phyloP scores from a whole-genome alignment of 2,797 vertebrate species.

The Antrozous pallidus region DNA sequence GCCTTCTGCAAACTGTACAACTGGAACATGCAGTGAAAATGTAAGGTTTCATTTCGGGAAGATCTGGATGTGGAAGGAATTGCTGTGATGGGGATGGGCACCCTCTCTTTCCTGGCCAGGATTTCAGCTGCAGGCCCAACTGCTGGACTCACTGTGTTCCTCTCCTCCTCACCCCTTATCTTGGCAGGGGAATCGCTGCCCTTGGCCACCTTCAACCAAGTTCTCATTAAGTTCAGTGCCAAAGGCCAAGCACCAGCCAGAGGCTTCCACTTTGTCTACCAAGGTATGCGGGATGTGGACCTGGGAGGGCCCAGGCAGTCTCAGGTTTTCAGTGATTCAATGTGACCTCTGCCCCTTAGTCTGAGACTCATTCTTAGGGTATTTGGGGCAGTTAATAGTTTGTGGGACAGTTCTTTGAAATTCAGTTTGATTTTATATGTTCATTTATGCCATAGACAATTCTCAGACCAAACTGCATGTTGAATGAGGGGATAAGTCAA shows the following conservation, averaged over 20 bases:
- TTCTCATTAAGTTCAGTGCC: slow-evolving; percentile 95
- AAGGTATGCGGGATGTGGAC: slow-evolving; percentile 86
- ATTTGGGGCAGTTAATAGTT: not conserved
- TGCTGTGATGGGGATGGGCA: no score
- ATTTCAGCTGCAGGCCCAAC: not conserved
- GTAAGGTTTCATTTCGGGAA: not conserved
- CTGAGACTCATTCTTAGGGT: not conserved
- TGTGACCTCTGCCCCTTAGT: not conserved
- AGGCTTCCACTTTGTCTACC: slow-evolving; percentile 98
- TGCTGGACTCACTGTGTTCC: slow-evolving; percentile 2
- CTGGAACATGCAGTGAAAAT: not conserved
- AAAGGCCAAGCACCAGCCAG: slow-evolving; percentile 94
- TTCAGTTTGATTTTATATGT: not conserved
- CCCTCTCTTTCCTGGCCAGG: not conserved
- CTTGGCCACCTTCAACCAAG: slow-evolving; percentile 95
- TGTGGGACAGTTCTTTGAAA: not conserved
- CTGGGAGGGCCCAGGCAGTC: fast-evolving
- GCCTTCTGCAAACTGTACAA: not conserved
- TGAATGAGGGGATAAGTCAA: not conserved
- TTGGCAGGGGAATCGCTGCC: slow-evolving; percentile 94
- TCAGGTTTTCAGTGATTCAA: not conserved
- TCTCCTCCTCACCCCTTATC: slow-evolving; percentile 30
- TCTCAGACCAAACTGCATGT: not conserved
- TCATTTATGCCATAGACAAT: not conserved
- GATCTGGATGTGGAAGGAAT: not conserved